Conservation (phyloP, 2,113 vertebrate genomes). For the Leucopternis melanops region DNA sequence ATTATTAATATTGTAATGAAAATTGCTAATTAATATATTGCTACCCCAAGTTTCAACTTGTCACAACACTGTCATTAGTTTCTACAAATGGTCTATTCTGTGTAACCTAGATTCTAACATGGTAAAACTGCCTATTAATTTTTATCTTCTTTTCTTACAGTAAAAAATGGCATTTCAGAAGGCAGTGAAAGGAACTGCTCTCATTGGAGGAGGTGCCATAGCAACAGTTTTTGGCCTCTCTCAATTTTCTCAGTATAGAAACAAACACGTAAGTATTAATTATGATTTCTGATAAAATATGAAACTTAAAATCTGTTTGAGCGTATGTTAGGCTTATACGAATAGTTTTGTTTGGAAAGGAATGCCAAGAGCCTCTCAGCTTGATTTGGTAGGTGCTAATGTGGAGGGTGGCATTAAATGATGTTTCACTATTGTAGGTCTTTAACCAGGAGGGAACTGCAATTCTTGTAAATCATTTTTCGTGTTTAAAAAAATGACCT, state of each 20-base stretch:
- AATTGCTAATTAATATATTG: neutral
- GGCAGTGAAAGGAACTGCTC: slow-evolving; percentile 78
- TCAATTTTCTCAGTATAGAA: slow-evolving; percentile 87
- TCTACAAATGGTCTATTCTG: neutral
- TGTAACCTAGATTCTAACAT: neutral
- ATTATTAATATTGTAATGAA: neutral
- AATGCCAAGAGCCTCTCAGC: neutral
- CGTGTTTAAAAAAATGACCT: neutral
- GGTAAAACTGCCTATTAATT: slow-evolving; percentile 41
- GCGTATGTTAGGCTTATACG: neutral
- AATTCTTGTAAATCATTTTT: neutral
- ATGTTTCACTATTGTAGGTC: neutral
- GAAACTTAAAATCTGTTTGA: slow-evolving; percentile 41
- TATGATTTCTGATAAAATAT: slow-evolving; percentile 42
- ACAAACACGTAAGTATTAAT: slow-evolving; percentile 80
- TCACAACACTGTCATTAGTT: slow-evolving; percentile 9
- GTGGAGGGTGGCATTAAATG: neutral
- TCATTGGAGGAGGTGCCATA: slow-evolving; percentile 84
- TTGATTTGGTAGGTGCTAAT: neutral
- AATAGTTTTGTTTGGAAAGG: neutral
- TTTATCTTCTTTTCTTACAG: slow-evolving; percentile 27
- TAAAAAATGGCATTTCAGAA: slow-evolving; percentile 91
- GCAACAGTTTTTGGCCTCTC: slow-evolving; percentile 84
- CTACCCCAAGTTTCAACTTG: neutral
- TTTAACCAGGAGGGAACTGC: neutral